phyloP scores from a whole-genome alignment of 2,888 invertebrate genomes.

The Cryptocheilus praepositus region DNA sequence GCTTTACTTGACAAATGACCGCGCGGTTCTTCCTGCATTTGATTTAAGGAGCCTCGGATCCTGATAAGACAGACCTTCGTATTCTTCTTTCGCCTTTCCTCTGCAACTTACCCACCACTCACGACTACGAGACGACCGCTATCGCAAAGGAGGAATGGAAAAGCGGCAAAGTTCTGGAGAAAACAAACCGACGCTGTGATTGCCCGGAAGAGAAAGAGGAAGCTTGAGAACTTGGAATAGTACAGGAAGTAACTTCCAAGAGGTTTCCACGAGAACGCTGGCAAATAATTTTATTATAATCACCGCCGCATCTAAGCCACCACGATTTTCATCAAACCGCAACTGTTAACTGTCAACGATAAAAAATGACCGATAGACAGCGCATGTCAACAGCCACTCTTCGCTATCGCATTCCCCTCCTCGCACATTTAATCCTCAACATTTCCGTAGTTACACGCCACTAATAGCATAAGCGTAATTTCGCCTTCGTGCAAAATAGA shows the following conservation, averaged over 20 bases:
- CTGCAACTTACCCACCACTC: not conserved
- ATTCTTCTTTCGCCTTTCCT: too few species aligned
- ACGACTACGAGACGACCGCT: not conserved
- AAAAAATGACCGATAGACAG: too few species aligned
- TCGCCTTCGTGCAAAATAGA: constrained; percentile 1
- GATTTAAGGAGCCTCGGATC: not conserved
- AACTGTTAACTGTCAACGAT: too few species aligned
- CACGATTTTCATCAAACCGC: too few species aligned
- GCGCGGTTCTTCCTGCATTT: not conserved
- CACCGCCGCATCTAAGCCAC: too few species aligned
- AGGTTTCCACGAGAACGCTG: not conserved
- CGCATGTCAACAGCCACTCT: too few species aligned
- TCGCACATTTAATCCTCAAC: too few species aligned
- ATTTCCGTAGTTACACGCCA: too few species aligned
- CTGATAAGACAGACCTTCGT: not conserved
- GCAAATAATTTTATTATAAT: too few species aligned
- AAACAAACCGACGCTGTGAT: constrained; percentile 5
- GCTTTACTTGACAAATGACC: too few species aligned
- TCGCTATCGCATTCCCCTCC: too few species aligned
- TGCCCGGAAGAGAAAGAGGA: constrained; percentile 1
- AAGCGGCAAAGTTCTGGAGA: constrained; percentile 15
- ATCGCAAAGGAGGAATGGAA: constrained; percentile 9
- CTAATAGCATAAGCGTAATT: too few species aligned
- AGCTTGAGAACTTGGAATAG: not conserved
- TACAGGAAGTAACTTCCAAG: constrained; percentile 9